Evolutionary conservation across 1,140 invertebrate species (phyloP).

Genomic region (Zaprionus kolodkinae): DNA sequence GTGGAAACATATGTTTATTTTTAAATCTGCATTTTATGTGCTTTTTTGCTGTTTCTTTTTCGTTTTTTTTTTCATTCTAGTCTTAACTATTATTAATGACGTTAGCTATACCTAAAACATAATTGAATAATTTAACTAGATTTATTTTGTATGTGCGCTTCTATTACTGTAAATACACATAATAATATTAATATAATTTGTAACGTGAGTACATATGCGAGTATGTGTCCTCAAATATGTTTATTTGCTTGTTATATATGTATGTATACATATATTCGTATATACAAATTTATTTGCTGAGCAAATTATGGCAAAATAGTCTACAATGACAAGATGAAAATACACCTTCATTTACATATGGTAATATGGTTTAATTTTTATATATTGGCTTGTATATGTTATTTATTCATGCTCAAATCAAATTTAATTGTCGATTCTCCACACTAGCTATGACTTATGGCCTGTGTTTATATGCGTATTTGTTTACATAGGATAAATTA

Average conservation of each 20-base stretch:
- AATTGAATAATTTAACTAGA: constrained; percentile 53
- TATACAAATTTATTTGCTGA: constrained; percentile 72
- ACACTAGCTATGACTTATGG: constrained; percentile 47
- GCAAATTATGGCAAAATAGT: constrained; percentile 83
- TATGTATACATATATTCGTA: constrained; percentile 19
- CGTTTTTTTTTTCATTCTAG: constrained; percentile 55
- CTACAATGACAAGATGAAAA: constrained; percentile 59
- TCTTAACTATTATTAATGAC: constrained; percentile 72
- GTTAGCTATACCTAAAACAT: constrained; percentile 43
- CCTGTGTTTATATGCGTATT: constrained; percentile 24
- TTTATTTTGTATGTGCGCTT: constrained; percentile 41
- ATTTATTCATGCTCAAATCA: constrained; percentile 32
- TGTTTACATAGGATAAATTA: constrained; percentile 12
- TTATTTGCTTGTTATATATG: background rate
- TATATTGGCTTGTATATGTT: constrained; percentile 36
- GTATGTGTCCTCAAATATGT: constrained; percentile 6
- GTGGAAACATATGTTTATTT: constrained; percentile 44
- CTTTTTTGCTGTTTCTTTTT: constrained; percentile 45
- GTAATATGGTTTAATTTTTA: background rate
- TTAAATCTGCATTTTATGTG: constrained; percentile 46
- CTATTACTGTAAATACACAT: constrained; percentile 5
- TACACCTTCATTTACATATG: constrained; percentile 33
- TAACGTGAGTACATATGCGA: constrained; percentile 30
- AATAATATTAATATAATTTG: constrained; percentile 70
- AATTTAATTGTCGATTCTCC: constrained; percentile 49